Evolutionary conservation across 2,797 vertebrate species (phyloP), one percentile per base, ranked within the genome.

Genomic region (Galaxias olidus): DNA sequence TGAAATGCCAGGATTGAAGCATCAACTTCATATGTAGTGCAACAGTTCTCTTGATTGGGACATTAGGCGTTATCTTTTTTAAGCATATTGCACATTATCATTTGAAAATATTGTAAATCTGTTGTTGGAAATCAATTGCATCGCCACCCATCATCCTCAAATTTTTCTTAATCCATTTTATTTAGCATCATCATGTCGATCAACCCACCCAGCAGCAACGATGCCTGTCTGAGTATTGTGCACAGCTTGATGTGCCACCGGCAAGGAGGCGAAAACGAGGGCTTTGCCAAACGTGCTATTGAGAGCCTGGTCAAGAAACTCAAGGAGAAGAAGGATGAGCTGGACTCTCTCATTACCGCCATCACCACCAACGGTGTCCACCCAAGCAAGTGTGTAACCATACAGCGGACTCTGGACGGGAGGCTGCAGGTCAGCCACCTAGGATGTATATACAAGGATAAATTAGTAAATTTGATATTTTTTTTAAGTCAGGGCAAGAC

Each of bases 191-290:
- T 88, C 77, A 92, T 93, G 91, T 90, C 91, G 1, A 84, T 87
- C 79, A 90, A 87, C 66, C 85, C 87, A 40, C 92, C 93, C 4
- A 92, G 82, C 80, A 92, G 93, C 73, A 92, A 85, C 47, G 93
- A 93, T 10, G 91, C 92, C 66, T 93, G 93, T 83, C 90, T 93
- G 74, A 94, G 92, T 84, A 91, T 95, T 58, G 93, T 94, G 73
- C 94, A 93, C 89, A 94, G 94, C 80, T 88, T 94, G 55, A 88
- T 94, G 94, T 94, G 93, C 87, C 94, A 94, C 80, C 86, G 93
- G 75, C 94, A 94, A 79, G 93, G 94, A 0, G 93, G 93, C 1
- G 93, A 94, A 76, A 94, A 91, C 14, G 94, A 93, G 75, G 88
- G 89, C 79, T 94, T 93, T 0, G 91, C 94, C 78, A 93, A 93